phyloP scores from a whole-genome alignment of 2,888 invertebrate species.

The Chydorus sphaericus region DNA sequence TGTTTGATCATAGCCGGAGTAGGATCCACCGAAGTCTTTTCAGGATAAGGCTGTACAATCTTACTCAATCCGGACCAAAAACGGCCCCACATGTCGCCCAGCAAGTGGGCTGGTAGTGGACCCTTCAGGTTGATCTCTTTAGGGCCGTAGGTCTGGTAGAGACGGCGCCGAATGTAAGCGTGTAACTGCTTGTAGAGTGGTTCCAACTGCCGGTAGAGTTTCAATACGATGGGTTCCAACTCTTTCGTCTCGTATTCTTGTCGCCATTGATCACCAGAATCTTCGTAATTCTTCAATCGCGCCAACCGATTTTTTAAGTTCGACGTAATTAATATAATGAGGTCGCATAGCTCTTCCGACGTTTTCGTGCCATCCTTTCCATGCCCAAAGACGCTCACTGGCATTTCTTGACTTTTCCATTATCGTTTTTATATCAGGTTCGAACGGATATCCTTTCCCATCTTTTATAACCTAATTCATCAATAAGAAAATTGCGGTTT shows the following conservation, averaged over 20 bases:
- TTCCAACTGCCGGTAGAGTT: slow-evolving; percentile 16
- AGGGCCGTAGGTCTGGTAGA: slow-evolving; percentile 25
- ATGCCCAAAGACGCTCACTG: slow-evolving; percentile 19
- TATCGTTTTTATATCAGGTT: slow-evolving; percentile 21
- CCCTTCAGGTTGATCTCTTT: slow-evolving; percentile 23
- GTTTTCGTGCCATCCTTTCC: slow-evolving; percentile 22
- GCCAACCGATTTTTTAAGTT: slow-evolving; percentile 19
- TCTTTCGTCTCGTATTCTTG: slow-evolving; percentile 18
- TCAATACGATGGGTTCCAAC: slow-evolving; percentile 15
- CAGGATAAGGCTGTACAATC: slow-evolving; percentile 22
- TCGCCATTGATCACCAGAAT: slow-evolving; percentile 18
- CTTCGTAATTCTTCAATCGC: slow-evolving; percentile 16
- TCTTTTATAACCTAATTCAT: slow-evolving; percentile 5
- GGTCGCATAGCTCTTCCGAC: slow-evolving; percentile 21
- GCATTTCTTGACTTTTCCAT: slow-evolving; percentile 19
- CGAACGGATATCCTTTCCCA: slow-evolving; percentile 20
- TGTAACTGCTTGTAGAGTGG: slow-evolving; percentile 30
- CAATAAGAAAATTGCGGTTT: no score
- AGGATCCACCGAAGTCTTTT: slow-evolving; percentile 21
- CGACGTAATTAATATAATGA: slow-evolving; percentile 16
- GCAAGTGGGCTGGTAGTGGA: slow-evolving; percentile 33
- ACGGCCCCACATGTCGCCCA: slow-evolving; percentile 28
- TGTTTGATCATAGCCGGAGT: slow-evolving; percentile 19
- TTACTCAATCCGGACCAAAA: slow-evolving; percentile 23
- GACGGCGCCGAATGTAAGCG: slow-evolving; percentile 28